Evolutionary conservation across 2,113 vertebrate species (phyloP).

Genomic region (Microtus oregoni): DNA sequence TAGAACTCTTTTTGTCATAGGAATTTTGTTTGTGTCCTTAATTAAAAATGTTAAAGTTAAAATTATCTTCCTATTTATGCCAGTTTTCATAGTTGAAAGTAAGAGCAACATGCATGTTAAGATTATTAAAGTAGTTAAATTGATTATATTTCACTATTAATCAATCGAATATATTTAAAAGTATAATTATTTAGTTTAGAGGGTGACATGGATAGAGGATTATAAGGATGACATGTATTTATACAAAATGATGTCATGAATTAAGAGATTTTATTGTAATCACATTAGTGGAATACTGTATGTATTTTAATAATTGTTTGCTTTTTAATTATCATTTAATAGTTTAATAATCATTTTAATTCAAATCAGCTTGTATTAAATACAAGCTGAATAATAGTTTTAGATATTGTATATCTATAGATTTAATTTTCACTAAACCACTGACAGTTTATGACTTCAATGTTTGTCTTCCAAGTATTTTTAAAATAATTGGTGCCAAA

Average conservation of each 20-base stretch:
- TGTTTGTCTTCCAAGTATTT: not conserved
- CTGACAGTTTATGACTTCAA: not conserved
- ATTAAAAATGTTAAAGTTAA: not conserved
- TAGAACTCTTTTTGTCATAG: not conserved
- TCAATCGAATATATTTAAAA: not conserved
- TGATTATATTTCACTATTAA: not conserved
- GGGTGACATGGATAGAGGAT: no score
- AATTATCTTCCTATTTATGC: not conserved
- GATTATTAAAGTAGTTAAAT: not conserved
- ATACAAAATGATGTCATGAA: not conserved
- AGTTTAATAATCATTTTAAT: no score
- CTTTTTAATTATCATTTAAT: no score
- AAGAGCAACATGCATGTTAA: not conserved
- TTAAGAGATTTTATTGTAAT: not conserved
- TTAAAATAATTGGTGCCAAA: not conserved
- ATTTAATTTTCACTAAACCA: slow-evolving; percentile 32
- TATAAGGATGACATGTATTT: not conserved
- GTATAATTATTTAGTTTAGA: not conserved
- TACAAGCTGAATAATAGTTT: slow-evolving; percentile 5
- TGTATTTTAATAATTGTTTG: not conserved
- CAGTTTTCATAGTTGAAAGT: not conserved
- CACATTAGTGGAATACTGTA: not conserved
- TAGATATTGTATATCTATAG: not conserved
- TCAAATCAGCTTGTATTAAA: not conserved
- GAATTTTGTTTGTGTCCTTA: not conserved